A percentile compares a stretch with the other conserved stretches of the same genome.
Conservation (phyloP, 2,797 vertebrate species). For the Xenops minutus region DNA sequence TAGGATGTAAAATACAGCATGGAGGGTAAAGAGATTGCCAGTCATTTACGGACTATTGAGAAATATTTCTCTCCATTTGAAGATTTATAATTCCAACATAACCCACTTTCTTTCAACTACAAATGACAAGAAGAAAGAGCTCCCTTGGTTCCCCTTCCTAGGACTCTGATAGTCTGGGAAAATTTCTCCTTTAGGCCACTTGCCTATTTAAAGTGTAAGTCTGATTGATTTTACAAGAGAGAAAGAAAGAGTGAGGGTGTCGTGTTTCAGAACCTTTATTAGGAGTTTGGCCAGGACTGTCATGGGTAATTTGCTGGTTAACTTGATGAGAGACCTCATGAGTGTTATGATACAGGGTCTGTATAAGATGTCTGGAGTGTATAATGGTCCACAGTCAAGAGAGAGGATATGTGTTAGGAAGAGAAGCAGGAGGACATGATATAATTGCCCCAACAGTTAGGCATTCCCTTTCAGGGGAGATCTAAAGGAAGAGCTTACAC, state of each 20-base stretch:
- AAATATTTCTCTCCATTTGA: neutral
- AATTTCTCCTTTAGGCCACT: neutral
- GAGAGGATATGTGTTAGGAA: neutral
- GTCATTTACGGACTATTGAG: neutral
- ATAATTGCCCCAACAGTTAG: neutral
- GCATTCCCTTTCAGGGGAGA: neutral
- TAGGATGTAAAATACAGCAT: neutral
- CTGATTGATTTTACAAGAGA: slow-evolving; percentile 23
- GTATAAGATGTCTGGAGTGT: neutral
- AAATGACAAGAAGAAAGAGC: neutral
- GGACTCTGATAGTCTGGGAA: neutral
- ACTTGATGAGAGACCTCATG: neutral
- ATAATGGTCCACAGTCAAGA: neutral
- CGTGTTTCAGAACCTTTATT: slow-evolving; percentile 30
- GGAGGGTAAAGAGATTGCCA: neutral
- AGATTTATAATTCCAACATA: neutral
- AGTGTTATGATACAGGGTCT: neutral
- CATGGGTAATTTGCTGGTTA: slow-evolving; percentile 1
- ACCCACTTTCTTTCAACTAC: neutral
- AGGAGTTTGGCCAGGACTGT: slow-evolving; percentile 5
- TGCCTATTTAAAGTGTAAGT: slow-evolving; percentile 1
- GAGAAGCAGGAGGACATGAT: neutral
- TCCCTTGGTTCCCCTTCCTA: neutral
- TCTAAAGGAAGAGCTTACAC: neutral
- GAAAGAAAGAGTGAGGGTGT: neutral